phyloP scores from a whole-genome alignment of 2,797 vertebrate species.

The Onychomys arenicola region DNA sequence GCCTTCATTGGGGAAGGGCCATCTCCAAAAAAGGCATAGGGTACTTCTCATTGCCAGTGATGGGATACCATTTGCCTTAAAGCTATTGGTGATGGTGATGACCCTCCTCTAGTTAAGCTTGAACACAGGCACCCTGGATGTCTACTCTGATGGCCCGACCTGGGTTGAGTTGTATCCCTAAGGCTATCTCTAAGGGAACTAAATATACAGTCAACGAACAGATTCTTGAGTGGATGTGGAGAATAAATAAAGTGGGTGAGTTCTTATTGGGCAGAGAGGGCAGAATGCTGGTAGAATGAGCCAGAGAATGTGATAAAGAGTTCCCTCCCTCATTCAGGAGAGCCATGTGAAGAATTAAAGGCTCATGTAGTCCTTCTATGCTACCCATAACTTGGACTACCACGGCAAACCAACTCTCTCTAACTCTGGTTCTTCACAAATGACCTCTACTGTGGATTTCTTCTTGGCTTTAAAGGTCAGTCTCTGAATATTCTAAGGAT shows the following conservation, averaged over 20 bases:
- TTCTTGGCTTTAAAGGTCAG: background rate
- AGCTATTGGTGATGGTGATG: too few species aligned
- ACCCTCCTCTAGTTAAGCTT: background rate
- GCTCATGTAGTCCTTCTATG: too few species aligned
- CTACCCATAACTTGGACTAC: background rate
- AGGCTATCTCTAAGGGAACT: background rate
- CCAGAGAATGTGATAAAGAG: rapidly evolving
- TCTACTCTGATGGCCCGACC: background rate
- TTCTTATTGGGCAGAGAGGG: too few species aligned
- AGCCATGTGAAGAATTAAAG: too few species aligned
- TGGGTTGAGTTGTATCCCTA: background rate
- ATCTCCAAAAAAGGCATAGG: background rate
- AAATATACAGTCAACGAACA: rapidly evolving
- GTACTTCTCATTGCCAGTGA: background rate
- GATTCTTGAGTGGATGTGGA: background rate
- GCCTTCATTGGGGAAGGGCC: background rate
- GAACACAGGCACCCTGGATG: background rate
- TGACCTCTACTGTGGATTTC: rapidly evolving
- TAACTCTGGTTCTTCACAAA: background rate
- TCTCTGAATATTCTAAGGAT: background rate
- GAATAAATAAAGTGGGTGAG: background rate
- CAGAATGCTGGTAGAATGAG: background rate
- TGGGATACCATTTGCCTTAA: background rate
- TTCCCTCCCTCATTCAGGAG: background rate
- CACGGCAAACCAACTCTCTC: background rate